phyloP scores from a whole-genome alignment of 1,140 invertebrate species.

The Liolophura sinensis region DNA sequence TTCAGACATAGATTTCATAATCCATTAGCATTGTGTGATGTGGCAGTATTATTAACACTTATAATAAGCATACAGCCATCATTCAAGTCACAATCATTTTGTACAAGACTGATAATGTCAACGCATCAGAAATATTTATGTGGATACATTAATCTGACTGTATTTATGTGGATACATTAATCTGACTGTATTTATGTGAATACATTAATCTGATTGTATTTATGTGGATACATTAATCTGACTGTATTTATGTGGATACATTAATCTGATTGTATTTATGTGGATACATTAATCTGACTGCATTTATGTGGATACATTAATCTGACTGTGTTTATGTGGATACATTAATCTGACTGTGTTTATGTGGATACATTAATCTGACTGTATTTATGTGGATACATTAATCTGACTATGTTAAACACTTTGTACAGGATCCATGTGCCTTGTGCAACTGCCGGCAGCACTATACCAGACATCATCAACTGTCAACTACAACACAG shows the following conservation, averaged over 20 bases:
- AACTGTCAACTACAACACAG: slow-evolving; percentile 32
- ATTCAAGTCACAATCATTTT: too few species aligned
- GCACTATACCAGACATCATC: slow-evolving; percentile 19
- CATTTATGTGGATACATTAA: too few species aligned
- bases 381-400: too few species aligned
- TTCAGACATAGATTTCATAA: too few species aligned
- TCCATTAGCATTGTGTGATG: too few species aligned
- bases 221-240: background rate
- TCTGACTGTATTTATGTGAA: too few species aligned
- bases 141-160: background rate
- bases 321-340: too few species aligned
- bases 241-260: too few species aligned
- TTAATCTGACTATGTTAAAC: background rate
- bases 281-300: background rate
- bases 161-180: background rate
- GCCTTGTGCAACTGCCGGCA: slow-evolving; percentile 41
- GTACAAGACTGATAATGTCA: too few species aligned
- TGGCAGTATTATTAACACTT: too few species aligned
- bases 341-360: background rate
- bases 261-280: background rate
- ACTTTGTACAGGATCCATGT: slow-evolving; percentile 41
- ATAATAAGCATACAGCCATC: too few species aligned
- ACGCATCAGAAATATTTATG: background rate
- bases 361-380: background rate
- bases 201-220: background rate